Percentiles rank a stretch among this genome's conserved stretches.
Evolutionary conservation across 2,888 invertebrate species (phyloP).

Genomic region (Sinotaia quadrata): DNA sequence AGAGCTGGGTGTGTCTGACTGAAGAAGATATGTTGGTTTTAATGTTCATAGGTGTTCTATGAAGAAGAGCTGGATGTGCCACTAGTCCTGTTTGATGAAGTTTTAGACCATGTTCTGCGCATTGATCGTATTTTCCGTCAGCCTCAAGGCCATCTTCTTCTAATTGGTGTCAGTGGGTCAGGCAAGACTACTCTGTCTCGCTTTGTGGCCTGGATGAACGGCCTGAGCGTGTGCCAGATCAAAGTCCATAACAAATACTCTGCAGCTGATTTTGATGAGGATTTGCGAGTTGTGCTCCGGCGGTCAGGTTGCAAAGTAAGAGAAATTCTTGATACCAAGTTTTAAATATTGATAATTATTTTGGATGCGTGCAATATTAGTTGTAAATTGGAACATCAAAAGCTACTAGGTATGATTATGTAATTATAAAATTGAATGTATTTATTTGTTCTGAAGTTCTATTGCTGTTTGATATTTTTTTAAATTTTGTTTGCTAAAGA

Average conservation of each 20-base stretch:
- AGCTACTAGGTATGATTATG: too few relatives aligned
- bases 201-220: slow-evolving; percentile 99
- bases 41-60: slow-evolving; percentile 85
- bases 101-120: slow-evolving; percentile 96
- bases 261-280: slow-evolving; percentile 98
- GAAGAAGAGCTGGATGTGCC: slow-evolving; percentile 99
- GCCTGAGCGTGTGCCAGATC: slow-evolving; percentile 98
- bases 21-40: neutral
- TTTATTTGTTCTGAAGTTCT: too few relatives aligned
- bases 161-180: slow-evolving; percentile 98
- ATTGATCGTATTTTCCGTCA: slow-evolving; percentile 99
- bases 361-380: too few relatives aligned
- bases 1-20: neutral
- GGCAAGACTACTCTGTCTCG: slow-evolving; percentile 99
- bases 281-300: slow-evolving; percentile 81
- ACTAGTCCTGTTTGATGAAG: slow-evolving; percentile 97
- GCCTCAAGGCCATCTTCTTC: slow-evolving; percentile 96
- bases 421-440: too few relatives aligned
- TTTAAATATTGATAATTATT: too few relatives aligned
- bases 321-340: too few relatives aligned
- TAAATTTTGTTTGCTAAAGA: too few relatives aligned
- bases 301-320: slow-evolving; percentile 75
- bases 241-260: slow-evolving; percentile 99
- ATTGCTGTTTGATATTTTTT: too few relatives aligned
- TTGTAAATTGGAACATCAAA: too few relatives aligned